Evolutionary conservation across 2,888 invertebrate genomes (phyloP), one percentile per base, ranked within the genome.

Genomic region (Mongoloraphidia duomilia): DNA sequence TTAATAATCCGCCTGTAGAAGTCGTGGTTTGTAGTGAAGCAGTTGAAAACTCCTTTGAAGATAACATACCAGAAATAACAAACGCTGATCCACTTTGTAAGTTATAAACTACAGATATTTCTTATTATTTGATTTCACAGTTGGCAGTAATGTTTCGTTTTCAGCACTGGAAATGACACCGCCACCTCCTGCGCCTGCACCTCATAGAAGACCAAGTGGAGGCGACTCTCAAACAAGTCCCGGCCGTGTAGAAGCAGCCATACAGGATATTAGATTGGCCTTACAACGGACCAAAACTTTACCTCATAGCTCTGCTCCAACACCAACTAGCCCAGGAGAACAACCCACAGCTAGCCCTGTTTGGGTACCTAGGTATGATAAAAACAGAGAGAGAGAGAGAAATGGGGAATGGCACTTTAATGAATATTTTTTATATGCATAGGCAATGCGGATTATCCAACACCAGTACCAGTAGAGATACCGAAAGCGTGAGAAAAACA

Each of bases 251-350:
- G 75, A 78, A 63, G 79, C 85, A 57, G 84, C 85, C 38, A 80
- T 87, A 60, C 85, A 85, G 63, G 90, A 90, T 57, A 90, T 91
- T 58, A 79, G 89, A 46, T 78, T 87, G 59, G 84, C 81, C 54
- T 68, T 87, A 55, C 88, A 79, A 69, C 77, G 84, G 65, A 82
- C 82, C 49, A 80, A 80, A 65, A 75, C 78, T 13, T 65, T 79
- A 52, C 78, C 79, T 34, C 68, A 76, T 12, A 74, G 75, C 53
- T 34, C 50, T 50, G 49, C 67, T 59, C 49, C 66, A 56, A 53
- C 59, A 65, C 55, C 67, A 61, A 61, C 58, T 53, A 61, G 71
- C 65, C 58, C 65, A 60, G 64, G 75, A 59, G 68, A 75, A 54
- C 26, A 26, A 6, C 69, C 71, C 9, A 68, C 67, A 53, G 70